Evolutionary conservation across 2,113 vertebrate species (phyloP).

Genomic region (Burhinus bistriatus): DNA sequence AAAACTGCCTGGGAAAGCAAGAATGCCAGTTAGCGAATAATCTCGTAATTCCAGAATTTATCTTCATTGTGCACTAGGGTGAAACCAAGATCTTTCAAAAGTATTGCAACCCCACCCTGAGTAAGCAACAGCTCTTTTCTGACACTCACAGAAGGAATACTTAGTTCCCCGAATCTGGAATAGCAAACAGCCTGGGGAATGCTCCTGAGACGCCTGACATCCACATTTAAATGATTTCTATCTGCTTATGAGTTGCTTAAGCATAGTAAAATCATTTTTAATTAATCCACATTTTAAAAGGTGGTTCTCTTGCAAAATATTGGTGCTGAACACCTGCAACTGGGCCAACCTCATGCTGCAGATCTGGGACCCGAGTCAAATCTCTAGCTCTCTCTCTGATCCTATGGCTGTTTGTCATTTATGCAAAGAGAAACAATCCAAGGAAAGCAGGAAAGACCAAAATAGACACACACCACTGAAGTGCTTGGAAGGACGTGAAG

Average conservation of each 20-base stretch:
- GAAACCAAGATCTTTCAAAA: neutral
- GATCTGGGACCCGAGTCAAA: neutral
- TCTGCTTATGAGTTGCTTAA: neutral
- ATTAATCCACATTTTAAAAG: neutral
- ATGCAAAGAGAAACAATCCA: neutral
- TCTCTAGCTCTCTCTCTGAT: neutral
- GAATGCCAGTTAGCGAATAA: neutral
- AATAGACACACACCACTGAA: neutral
- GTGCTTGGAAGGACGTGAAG: rapidly evolving
- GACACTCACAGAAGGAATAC: neutral
- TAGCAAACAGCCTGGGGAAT: neutral
- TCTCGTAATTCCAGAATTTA: neutral
- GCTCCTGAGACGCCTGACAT: neutral
- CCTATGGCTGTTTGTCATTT: neutral
- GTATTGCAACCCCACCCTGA: neutral
- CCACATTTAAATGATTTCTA: neutral
- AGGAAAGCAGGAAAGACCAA: neutral
- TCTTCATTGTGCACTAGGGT: neutral
- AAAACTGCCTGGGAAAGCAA: neutral
- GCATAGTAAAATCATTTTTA: neutral
- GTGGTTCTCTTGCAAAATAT: neutral
- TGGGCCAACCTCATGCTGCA: neutral
- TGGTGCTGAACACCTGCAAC: neutral
- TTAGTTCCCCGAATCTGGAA: neutral
- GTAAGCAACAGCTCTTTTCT: neutral